A percentile compares a stretch with the other conserved stretches of the same genome.
These are phyloP conservation scores for Chloroceryle inda DNA, from an alignment of 2,797 vertebrate genomes.

Conservation along the genomic window DNA sequence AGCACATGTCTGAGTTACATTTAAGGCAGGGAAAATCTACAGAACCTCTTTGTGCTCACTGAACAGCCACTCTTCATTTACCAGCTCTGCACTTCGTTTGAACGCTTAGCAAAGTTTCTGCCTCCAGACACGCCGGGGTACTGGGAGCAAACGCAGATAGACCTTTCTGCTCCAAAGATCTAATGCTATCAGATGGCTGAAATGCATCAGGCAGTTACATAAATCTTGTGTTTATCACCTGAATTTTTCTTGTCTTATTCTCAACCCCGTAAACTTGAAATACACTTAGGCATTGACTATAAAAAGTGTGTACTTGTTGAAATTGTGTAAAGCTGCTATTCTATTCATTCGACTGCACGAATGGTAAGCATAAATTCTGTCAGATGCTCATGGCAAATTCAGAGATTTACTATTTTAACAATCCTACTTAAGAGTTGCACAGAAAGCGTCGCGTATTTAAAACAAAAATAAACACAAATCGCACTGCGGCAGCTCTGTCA, in stretches of 20 bases:
- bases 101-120: neutral
- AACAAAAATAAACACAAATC: neutral
- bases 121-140: neutral
- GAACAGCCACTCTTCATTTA: neutral
- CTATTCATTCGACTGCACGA: neutral
- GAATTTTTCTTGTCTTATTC: neutral
- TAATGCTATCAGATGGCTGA: neutral
- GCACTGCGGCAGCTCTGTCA: neutral
- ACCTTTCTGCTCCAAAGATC: neutral
- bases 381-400: neutral
- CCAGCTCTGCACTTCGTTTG: neutral
- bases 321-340: neutral
- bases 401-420: neutral
- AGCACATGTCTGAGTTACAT: accelerated
- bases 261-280: neutral
- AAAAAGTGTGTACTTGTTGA: neutral
- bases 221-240: neutral
- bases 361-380: neutral
- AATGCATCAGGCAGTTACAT: neutral
- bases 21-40: neutral
- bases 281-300: neutral
- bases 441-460: neutral
- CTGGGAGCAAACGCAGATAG: neutral
- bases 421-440: neutral
- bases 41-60: neutral